A percentile compares a stretch with the other conserved stretches of the same genome.
phyloP scores from a whole-genome alignment of 2,797 vertebrate species.

The Danio tinwini region DNA sequence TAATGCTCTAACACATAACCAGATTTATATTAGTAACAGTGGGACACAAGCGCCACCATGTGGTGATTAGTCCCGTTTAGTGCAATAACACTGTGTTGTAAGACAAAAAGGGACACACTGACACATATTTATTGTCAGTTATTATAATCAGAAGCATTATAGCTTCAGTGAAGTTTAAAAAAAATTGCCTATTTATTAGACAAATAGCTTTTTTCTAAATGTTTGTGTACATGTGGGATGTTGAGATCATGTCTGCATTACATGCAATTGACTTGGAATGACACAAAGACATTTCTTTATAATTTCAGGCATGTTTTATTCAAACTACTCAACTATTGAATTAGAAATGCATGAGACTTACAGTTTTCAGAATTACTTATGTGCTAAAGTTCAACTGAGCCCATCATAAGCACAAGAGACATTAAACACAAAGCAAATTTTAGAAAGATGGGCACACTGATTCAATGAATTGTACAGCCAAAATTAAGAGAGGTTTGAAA shows the following conservation, averaged over 20 bases:
- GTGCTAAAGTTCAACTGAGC: slow-evolving; percentile 14
- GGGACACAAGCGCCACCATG: slow-evolving; percentile 19
- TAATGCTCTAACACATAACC: background rate
- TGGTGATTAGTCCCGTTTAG: background rate
- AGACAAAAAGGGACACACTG: background rate
- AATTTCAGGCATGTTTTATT: slow-evolving; percentile 31
- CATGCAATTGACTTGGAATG: background rate
- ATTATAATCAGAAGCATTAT: background rate
- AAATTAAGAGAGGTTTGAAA: background rate
- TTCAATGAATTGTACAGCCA: slow-evolving; percentile 30
- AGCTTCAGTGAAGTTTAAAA: background rate
- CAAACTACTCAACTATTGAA: background rate
- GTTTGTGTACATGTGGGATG: background rate
- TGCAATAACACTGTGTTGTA: background rate
- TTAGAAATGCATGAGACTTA: slow-evolving; percentile 4
- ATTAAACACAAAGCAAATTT: slow-evolving; percentile 7
- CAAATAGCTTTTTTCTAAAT: background rate
- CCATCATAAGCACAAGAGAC: background rate
- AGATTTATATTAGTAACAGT: background rate
- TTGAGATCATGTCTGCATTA: background rate
- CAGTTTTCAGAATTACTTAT: background rate
- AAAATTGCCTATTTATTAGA: background rate
- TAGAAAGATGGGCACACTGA: background rate
- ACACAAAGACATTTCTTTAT: slow-evolving; percentile 10
- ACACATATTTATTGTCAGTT: background rate